phyloP scores from a whole-genome alignment of 2,113 vertebrate genomes.

The Megaceryle maxima region DNA sequence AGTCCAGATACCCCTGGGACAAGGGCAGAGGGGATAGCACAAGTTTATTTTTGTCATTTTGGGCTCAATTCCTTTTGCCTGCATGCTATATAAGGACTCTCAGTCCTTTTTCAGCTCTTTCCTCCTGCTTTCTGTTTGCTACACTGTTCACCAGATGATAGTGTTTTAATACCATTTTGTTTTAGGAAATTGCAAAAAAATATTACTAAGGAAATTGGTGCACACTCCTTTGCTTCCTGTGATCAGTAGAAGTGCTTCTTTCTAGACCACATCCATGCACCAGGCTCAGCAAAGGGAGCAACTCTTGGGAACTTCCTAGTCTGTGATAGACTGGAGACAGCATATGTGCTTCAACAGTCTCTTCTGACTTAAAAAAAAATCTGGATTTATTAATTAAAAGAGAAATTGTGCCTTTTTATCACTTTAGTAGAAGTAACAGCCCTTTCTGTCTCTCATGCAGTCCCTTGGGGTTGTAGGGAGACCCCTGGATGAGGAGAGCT shows the following conservation, averaged over 20 bases:
- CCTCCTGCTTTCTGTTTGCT: not conserved
- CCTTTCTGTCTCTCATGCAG: not conserved
- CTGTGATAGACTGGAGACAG: not conserved
- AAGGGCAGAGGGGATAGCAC: not conserved
- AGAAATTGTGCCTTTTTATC: not conserved
- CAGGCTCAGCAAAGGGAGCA: not conserved
- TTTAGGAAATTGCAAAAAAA: not conserved
- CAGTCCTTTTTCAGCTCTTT: not conserved
- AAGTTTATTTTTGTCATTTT: not conserved
- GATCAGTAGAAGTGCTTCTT: not conserved
- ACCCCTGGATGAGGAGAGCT: not conserved
- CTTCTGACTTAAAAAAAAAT: not conserved
- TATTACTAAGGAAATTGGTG: not conserved
- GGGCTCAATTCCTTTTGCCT: not conserved
- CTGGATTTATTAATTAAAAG: not conserved
- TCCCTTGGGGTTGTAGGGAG: not conserved
- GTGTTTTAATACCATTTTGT: not conserved
- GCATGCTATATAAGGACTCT: not conserved
- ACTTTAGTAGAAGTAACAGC: not conserved
- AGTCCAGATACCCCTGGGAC: not conserved
- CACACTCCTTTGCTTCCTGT: not conserved
- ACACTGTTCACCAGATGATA: accelerated
- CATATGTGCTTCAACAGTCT: not conserved
- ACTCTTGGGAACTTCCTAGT: not conserved
- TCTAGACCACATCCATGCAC: not conserved